Evolutionary conservation across 2,888 invertebrate species (phyloP), one percentile per base, ranked within the genome.

Genomic region (Cantharis flavilabris): DNA sequence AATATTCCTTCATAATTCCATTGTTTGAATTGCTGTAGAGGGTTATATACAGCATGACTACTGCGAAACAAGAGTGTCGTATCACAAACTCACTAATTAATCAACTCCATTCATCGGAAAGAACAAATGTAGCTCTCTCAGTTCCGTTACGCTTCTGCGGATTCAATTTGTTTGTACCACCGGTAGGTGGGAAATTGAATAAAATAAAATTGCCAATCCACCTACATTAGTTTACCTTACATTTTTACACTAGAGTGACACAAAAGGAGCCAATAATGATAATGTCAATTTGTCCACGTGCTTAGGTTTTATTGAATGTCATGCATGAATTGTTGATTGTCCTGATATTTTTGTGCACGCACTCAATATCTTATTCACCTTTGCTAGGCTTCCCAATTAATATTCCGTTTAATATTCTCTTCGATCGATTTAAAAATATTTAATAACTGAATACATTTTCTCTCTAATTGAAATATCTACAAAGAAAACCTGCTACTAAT

Each of bases 31-130:
- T 80, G 81, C 82, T 80, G 81, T 78, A 73, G 62, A 78, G 82
- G 81, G 83, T 84, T 83, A 83, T 83, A 81, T 83, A 80, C 82
- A 82, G 81, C 84, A 83, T 81, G 82, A 82, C 82, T 83, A 81
- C 81, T 82, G 79, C 80, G 79, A 83, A 82, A 83, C 80, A 80
- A 70, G 81, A 78, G 80, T 83, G 83, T 82, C 83, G 83, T 81
- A 81, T 80, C 82, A 82, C 81, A 81, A 80, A 80, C 79, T 76
- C 80, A 80, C 84, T 83, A 83, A 84, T 84, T 84, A 84, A 84
- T 84, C 84, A 84, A 84, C 84, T 84, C 84, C 82, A 83, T 84
- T 85, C 84, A 85, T 83, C 82, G 83, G 83, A 84, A 84, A 83
- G 84, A 84, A 84, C 84, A 84, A 83, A 84, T 83, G 83, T 84